Evolutionary conservation across 1,140 invertebrate genomes (phyloP), one percentile per base, ranked within the genome.

Genomic region (Zeugodacus cucurbitae): DNA sequence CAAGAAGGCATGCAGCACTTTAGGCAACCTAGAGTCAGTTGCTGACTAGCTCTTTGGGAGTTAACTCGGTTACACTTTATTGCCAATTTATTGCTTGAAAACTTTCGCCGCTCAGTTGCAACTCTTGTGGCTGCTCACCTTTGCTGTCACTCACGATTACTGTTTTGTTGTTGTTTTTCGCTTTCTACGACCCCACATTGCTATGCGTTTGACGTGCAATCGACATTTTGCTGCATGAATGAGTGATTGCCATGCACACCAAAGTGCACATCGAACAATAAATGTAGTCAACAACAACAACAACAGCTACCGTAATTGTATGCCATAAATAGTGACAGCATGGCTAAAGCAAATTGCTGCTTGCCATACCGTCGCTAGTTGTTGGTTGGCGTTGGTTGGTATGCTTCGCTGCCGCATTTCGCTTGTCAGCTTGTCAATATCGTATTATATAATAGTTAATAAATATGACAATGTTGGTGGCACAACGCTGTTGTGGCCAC

Each of bases 381-480:
- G 1, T 14, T 22, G 6, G 20, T 74, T 74, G 29, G 7, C 26
- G 10, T 34, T 67, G 29, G n/a, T 14, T 62, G 22, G 59, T 62
- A n/a, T n/a, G 26, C 20, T 14, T 34, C 3, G 3, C 14, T 32
- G 20, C 34, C 34, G 8, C 34, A 74, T 74, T 74, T n/a, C 34
- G 22, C 34, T 32, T 74, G 32, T 74, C 67, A 74, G 20, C 67
- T 37, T 74, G 67, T 74, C 67, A 74, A 74, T 82, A 48, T 54
- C 10, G n/a, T 26, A 82, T 82, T 74, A 74, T 74, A 41, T 74
- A 29, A 48, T 37, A 29, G 70, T 74, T 48, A 26, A 54, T 82
- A 82, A 82, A 82, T 54, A 48, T 54, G 74, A 82, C n/a, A 82
- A 82, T 82, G 67, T 74, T 74, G 26, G n/a, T 82, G 34, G 41